Evolutionary conservation across 2,797 vertebrate species (phyloP), one percentile per base, ranked within the genome.

Genomic region (Percopsis omiscomaycus): DNA sequence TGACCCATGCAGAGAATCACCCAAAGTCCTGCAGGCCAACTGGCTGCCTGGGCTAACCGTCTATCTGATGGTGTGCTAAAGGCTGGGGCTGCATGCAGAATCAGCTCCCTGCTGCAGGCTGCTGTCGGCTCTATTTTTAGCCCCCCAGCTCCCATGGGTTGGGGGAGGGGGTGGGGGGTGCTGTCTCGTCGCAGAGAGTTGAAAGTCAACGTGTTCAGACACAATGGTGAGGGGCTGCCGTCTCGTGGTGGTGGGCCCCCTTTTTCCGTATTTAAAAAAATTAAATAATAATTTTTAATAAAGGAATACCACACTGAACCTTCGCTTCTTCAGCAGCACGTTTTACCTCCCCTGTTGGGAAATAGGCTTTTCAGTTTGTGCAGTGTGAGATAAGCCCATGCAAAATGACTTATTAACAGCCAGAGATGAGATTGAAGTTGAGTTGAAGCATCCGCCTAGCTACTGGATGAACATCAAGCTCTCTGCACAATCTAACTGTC

Each of bases 121-220:
- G 86, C 84, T 86, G 84, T 64, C 66, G 63, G 71, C 82, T 86
- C 90, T 92, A 91, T 92, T 91, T 90, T 85, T 90, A 91, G 85
- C 75, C 75, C 83, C 78, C 80, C 79, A 77, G 77, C 74, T 88
- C 87, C 88, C 80, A 75, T 85, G 90, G 86, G 89, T 82, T 74
- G 29, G 55, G 37, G 61, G 29, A 6, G 13, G 29, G 27, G 13
- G 50, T 9, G 16, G 63, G 62, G 49, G 66, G 54, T 66, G 68
- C 81, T 89, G 91, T 91, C 90, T 90, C 84, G 87, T 88, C 84
- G 81, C 81, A 45, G 84, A 87, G 86, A 91, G 89, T 88, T 92
- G 89, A 92, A 92, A 91, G 91, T 90, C 89, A 90, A 85, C 61
- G 76, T 84, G 85, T 69, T 69, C 83, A 92, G 87, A 90, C 88